A percentile compares a stretch with the other conserved stretches of the same genome.
These are phyloP conservation scores for Microplitis manilae DNA, from an alignment of 2,888 invertebrate genomes.

Conservation along the genomic window DNA sequence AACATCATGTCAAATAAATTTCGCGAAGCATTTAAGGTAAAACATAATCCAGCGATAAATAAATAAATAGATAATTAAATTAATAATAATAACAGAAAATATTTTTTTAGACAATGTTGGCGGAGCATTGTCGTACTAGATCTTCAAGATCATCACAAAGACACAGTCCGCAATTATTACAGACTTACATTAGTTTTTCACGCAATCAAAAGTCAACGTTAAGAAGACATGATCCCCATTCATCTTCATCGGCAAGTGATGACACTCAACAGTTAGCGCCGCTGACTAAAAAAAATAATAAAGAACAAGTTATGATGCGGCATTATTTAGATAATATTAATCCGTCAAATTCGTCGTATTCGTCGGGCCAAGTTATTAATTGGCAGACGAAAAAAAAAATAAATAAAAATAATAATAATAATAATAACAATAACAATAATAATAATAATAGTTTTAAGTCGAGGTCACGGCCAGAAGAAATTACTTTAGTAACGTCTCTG, in stretches of 20 bases:
- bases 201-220: constrained; percentile 56
- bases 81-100: neutral
- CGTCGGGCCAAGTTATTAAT: constrained; percentile 1
- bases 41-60: neutral
- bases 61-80: constrained; percentile 46
- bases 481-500: constrained; percentile 35
- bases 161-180: constrained; percentile 52
- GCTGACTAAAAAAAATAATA: neutral
- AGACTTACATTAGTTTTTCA: constrained; percentile 66
- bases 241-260: constrained; percentile 62
- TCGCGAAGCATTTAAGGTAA: constrained; percentile 79
- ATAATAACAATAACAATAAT: neutral
- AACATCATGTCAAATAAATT: constrained; percentile 83
- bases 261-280: constrained; percentile 56
- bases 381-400: neutral
- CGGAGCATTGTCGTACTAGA: constrained; percentile 67
- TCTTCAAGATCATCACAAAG: constrained; percentile 52
- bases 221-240: constrained; percentile 56
- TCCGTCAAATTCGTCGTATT: neutral
- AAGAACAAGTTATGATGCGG: neutral
- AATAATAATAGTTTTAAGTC: constrained; percentile 4
- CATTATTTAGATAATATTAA: neutral
- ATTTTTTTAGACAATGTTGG: constrained; percentile 69
- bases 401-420: neutral
- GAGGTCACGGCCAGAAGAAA: constrained; percentile 10